Conservation (phyloP, 2,888 invertebrate genomes). For the Macrophya alboannulata region DNA sequence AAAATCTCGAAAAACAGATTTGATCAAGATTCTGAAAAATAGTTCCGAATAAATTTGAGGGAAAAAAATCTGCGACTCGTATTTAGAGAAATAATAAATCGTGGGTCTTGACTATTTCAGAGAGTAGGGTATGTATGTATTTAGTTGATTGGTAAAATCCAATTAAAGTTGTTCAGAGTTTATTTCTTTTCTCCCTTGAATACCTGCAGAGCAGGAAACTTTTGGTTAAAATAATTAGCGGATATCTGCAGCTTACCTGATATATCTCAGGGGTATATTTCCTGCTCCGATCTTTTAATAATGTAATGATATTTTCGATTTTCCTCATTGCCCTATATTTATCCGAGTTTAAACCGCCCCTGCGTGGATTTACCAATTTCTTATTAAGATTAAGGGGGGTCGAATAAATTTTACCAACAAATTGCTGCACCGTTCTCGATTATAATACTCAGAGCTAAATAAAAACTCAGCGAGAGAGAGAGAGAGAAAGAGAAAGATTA, state of each 20-base stretch:
- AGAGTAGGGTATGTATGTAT: not conserved
- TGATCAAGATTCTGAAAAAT: too few species aligned
- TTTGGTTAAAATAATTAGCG: constrained; percentile 12
- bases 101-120: not conserved
- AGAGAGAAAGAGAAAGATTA: not conserved
- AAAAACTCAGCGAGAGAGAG: not conserved
- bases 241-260: constrained; percentile 9
- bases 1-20: too few species aligned
- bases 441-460: not conserved
- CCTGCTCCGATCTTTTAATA: not conserved
- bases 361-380: not conserved
- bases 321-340: not conserved
- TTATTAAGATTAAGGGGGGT: not conserved
- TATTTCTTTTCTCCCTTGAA: not conserved
- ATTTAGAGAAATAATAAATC: not conserved
- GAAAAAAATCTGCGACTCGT: not conserved
- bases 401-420: not conserved
- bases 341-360: not conserved
- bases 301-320: too few species aligned
- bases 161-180: constrained; percentile 15
- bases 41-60: not conserved
- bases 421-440: not conserved
- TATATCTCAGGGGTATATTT: not conserved
- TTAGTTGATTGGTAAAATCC: constrained; percentile 11
- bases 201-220: not conserved